A percentile compares a stretch with the other conserved stretches of the same genome.
phyloP scores from a whole-genome alignment of 1,140 invertebrate species.

The Gonatopus flavifemur region DNA sequence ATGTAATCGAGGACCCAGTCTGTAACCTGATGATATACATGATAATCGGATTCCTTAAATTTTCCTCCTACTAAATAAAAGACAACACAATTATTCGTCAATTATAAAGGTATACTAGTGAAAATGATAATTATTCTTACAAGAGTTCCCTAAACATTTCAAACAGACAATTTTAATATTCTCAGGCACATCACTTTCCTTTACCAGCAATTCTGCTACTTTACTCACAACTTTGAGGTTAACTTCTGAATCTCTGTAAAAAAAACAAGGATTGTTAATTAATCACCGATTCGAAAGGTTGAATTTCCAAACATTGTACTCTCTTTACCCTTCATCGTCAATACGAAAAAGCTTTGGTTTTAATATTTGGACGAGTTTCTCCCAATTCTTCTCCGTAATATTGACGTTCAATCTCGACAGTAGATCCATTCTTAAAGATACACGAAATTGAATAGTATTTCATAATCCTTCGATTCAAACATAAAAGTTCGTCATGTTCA shows the following conservation, averaged over 20 bases:
- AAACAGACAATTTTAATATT: slow-evolving; percentile 32
- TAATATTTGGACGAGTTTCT: slow-evolving; percentile 22
- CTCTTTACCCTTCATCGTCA: slow-evolving; percentile 26
- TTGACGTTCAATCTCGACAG: slow-evolving; percentile 1
- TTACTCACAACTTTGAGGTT: slow-evolving; percentile 28
- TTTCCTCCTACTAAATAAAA: slow-evolving; percentile 2
- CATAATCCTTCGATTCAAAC: neutral
- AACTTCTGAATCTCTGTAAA: slow-evolving; percentile 30
- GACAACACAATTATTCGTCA: slow-evolving; percentile 15
- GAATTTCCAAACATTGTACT: neutral
- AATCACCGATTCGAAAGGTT: neutral
- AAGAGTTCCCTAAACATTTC: slow-evolving; percentile 46
- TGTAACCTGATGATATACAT: slow-evolving; percentile 36
- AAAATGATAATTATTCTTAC: slow-evolving; percentile 29
- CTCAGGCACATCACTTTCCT: slow-evolving; percentile 18
- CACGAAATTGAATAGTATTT: too few relatives aligned
- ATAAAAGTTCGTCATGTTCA: too few relatives aligned
- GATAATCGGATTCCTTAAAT: slow-evolving; percentile 30
- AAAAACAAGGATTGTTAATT: slow-evolving; percentile 8
- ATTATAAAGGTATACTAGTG: slow-evolving; percentile 8
- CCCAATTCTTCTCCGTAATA: slow-evolving; percentile 28
- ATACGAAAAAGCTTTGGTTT: slow-evolving; percentile 34
- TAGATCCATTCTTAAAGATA: slow-evolving; percentile 5
- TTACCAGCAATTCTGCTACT: slow-evolving; percentile 35
- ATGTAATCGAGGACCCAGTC: slow-evolving; percentile 32